Evolutionary conservation across 1,140 invertebrate species (phyloP), one percentile per base, ranked within the genome.

Genomic region (Adelges cooleyi): DNA sequence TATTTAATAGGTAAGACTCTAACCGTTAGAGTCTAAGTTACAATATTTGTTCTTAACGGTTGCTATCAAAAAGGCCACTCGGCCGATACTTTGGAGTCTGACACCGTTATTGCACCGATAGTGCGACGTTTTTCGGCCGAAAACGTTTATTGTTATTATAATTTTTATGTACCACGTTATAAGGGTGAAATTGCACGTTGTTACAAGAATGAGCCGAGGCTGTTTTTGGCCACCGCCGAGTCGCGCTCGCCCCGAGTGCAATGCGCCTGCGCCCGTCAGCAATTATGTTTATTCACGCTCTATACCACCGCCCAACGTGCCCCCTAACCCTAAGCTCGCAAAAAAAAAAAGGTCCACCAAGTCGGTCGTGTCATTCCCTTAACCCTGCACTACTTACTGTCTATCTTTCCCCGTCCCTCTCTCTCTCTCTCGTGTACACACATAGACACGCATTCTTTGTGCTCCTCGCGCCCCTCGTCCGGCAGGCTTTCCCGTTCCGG

Each of bases 261-360:
- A 9, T 20, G 40, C 54, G 54, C 54, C 18, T 59, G 54, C 54
- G 54, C 54, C 40, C 15, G 15, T 23, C 40, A 40, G 20, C 56
- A 62, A 62, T 62, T 62, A 62, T 62, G 42, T 48, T 48, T 62
- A 62, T 62, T 62, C 56, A 62, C 56, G 56, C 54, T 46, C 54
- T n/a, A 25, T 27, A 38, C 54, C 5, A 23, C 40, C 40, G n/a
- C 40, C 52, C 38, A 2, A 11, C 5, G 40, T 22, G 4, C 29
- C 52, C 38, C 11, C 20, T 36, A 23, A 22, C 40, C 54, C 18
- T 18, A 22, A 59, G 18, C 23, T 40, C n/a, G 17, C 40, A 23
- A 49, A 8, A 44, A 46, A 50, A 50, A 44, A 62, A 62, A 48
- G 18, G 42, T 46, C 56, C 40, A 18, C 9, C 42, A 62, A 25